phyloP scores from a whole-genome alignment of 2,113 vertebrate species.

The Pollimyrus isidori region DNA sequence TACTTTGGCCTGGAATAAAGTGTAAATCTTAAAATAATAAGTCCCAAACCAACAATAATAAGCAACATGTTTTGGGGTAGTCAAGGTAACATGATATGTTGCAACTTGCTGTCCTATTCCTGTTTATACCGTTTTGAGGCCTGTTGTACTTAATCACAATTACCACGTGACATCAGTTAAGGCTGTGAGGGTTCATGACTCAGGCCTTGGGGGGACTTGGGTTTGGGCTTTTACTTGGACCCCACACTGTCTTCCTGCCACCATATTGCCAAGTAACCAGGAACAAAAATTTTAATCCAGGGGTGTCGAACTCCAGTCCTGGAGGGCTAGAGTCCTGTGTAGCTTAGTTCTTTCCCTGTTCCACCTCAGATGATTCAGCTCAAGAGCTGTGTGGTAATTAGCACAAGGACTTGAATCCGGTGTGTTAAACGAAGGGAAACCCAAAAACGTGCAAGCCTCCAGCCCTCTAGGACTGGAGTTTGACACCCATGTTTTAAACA shows the following conservation, averaged over 20 bases:
- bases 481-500: not conserved
- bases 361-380: no score
- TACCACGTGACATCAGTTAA: not conserved
- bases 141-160: not conserved
- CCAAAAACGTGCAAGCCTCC: no score
- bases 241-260: not conserved
- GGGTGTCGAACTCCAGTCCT: no score
- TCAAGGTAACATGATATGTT: no score
- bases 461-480: no score
- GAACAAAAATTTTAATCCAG: not conserved
- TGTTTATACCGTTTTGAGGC: not conserved
- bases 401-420: no score
- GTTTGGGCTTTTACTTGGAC: not conserved
- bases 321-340: no score
- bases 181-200: not conserved
- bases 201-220: not conserved
- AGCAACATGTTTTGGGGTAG: not conserved
- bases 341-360: no score
- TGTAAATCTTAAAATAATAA: not conserved
- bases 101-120: not conserved
- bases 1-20: not conserved
- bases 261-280: not conserved
- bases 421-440: no score
- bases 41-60: not conserved
- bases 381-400: no score